phyloP scores from a whole-genome alignment of 2,797 vertebrate species.

The Pelobates cultripes region DNA sequence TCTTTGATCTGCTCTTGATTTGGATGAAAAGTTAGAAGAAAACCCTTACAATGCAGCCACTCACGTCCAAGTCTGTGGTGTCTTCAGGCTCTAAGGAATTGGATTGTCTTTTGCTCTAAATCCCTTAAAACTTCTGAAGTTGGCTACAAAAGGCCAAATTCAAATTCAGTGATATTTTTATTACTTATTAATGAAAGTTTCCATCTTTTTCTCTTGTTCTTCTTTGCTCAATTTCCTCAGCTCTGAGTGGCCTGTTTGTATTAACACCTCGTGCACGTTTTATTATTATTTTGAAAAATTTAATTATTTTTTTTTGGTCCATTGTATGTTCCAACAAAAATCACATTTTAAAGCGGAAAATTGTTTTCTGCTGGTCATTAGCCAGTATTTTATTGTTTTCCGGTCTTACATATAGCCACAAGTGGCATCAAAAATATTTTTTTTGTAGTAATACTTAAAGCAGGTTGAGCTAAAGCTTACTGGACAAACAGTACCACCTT shows the following conservation, averaged over 20 bases:
- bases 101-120: slow-evolving; percentile 47
- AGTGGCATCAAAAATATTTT: too few relatives aligned
- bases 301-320: slow-evolving; percentile 14
- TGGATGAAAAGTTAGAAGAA: slow-evolving; percentile 12
- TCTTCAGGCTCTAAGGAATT: slow-evolving; percentile 36
- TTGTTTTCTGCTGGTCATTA: too few relatives aligned
- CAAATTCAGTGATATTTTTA: slow-evolving; percentile 53
- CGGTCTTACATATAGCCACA: too few relatives aligned
- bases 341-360: slow-evolving; percentile 18
- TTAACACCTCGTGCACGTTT: slow-evolving; percentile 41
- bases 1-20: slow-evolving; percentile 20
- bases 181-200: slow-evolving; percentile 57
- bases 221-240: slow-evolving; percentile 47
- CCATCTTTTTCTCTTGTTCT: slow-evolving; percentile 50
- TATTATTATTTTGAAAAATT: too few relatives aligned
- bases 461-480: too few relatives aligned
- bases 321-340: slow-evolving; percentile 32
- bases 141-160: slow-evolving; percentile 48
- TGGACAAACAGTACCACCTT: too few relatives aligned
- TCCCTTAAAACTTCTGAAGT: slow-evolving; percentile 52
- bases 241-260: slow-evolving; percentile 38
- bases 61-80: slow-evolving; percentile 35
- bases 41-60: not conserved
- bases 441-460: too few relatives aligned
- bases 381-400: too few relatives aligned